Evolutionary conservation across 2,888 invertebrate genomes (phyloP), one percentile per base, ranked within the genome.

Genomic region (Loripinus fragilis): DNA sequence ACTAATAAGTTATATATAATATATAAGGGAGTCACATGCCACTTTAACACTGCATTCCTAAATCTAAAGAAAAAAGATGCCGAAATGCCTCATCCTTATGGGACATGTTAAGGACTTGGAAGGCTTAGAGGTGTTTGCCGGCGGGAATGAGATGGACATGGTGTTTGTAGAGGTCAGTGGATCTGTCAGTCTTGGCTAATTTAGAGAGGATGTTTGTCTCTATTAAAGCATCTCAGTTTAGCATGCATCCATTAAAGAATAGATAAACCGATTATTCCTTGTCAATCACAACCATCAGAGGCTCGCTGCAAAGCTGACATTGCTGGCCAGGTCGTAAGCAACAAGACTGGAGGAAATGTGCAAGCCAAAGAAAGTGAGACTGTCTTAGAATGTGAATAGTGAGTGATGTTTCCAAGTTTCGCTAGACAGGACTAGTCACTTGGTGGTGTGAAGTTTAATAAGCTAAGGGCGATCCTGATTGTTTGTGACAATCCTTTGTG

Each of bases 51-150:
- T 50, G 10, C 50, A 50, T 50, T 50, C 17, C n/a, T 50, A 50
- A 50, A 23, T 10, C 41, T 50, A 15, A 50, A 50, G n/a, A n/a
- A 50, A 15, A n/a, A n/a, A 50, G 50, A 50, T 50, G 50, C 50
- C 50, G n/a, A 50, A 15, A 50, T 7, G 50, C n/a, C 50, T 50
- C 50, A 50, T 50, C 50, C 50, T 50, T 50, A 50, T 50, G 50
- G n/a, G n/a, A 50, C 50, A 50, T n/a, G 23, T 23, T 50, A n/a
- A 50, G n/a, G 50, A 50, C 50, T 55, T 55, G 55, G 28, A 17
- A 55, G 55, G 23, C 55, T 25, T 55, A 55, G 25, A 55, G 55
- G 55, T 28, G 23, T 25, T 25, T 28, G 55, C 55, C 28, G 55
- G 8, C 55, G 5, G 55, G 55, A 55, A 55, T 55, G 55, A 23